These are phyloP conservation scores for Drosophila suzukii DNA, from an alignment of 1,140 invertebrate genomes.

Conservation along the genomic window DNA sequence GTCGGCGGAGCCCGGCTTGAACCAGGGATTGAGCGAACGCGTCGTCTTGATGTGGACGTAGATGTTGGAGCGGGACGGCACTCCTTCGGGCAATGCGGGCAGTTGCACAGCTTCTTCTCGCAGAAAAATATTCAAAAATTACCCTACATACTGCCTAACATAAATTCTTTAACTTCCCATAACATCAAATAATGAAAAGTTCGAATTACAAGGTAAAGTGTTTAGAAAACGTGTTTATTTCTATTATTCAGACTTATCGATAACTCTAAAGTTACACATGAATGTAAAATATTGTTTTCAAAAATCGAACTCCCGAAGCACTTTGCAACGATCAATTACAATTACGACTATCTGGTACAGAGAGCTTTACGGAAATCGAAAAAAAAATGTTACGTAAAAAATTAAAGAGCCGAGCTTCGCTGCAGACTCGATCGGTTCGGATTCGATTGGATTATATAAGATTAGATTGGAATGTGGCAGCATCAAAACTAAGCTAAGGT, in stretches of 20 bases:
- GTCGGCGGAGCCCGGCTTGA: constrained; percentile 45
- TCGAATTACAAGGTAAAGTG: constrained; percentile 42
- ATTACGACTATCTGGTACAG: constrained; percentile 15
- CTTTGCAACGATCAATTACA: constrained; percentile 10
- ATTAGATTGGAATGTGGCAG: constrained; percentile 62
- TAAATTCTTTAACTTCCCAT: neutral
- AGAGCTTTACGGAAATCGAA: constrained; percentile 18
- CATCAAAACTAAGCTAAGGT: constrained; percentile 32
- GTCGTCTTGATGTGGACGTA: constrained; percentile 82
- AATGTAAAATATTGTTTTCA: constrained; percentile 59
- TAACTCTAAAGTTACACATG: constrained; percentile 77
- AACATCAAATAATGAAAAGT: neutral
- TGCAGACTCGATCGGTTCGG: constrained; percentile 3
- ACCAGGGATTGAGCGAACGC: constrained; percentile 77
- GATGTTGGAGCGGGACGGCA: constrained; percentile 82
- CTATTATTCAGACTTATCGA: constrained; percentile 77
- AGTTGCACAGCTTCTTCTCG: constrained; percentile 77
- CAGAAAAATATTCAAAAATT: constrained; percentile 43
- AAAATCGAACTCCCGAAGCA: constrained; percentile 37
- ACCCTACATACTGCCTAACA: too few species aligned
- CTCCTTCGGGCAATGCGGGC: constrained; percentile 80
- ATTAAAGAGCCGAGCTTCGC: constrained; percentile 24
- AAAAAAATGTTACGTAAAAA: neutral
- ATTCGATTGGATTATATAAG: constrained; percentile 1
- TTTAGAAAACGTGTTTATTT: constrained; percentile 69